Base-by-base conservation (phyloP, 2,797 vertebrate species). In the Bufotes viridis region DNA sequence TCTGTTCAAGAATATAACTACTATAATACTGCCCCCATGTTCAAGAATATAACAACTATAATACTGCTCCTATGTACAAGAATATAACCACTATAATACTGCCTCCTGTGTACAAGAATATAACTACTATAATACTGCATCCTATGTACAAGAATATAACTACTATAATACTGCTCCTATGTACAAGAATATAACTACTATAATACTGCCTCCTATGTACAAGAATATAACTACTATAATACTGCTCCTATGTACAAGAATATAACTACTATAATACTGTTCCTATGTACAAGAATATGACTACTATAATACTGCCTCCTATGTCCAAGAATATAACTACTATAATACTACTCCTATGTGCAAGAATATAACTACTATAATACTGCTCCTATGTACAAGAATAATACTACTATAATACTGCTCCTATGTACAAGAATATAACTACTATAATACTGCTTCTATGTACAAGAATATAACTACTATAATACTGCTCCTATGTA, bases 81-180 rank as follows among this genome's bases (percentile, higher is more conserved):
- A 65, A 65, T 65, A 65, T 65, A 65, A 65, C 63, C 24, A 65
- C 63, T 65, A 65, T 65, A 65, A 65, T 65, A 65, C 63, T 65
- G n/a, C 63, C 63, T 24, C 63, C 63, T 65, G 24, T 65, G 22
- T 65, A 65, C 63, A 65, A 13, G 63, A 65, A 65, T 65, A 65
- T 65, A 65, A 65, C 63, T 65, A 65, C 63, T 65, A 65, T 65
- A 24, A 65, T 65, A 65, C 63, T 65, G 63, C 63, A 20, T 11
- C 63, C 63, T 65, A 65, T 65, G 22, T 65, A 65, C 63, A 65
- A 24, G 63, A 65, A 65, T 65, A 65, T 65, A 65, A 65, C 63
- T 65, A 65, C 63, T 65, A 65, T 65, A 65, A 65, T 65, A 65
- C n/a, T 65, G n/a, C 63, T 9, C 63, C 63, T 65, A 65, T 65